Evolutionary conservation across 2,888 invertebrate species (phyloP).

Genomic region (Epinotia brunnichana): DNA sequence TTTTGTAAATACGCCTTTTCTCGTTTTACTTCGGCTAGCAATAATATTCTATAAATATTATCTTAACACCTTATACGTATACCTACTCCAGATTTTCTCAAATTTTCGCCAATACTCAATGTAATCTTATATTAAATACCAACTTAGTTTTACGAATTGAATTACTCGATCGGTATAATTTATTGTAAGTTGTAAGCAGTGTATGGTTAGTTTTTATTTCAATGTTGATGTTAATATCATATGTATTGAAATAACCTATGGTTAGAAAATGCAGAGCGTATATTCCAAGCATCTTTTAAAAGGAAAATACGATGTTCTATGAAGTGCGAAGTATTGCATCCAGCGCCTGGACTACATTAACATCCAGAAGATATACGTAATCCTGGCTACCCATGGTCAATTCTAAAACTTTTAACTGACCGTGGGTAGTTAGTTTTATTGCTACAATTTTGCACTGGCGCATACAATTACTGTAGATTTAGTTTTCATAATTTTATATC

Average conservation of each 20-base stretch:
- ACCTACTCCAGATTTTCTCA: conserved; percentile 33
- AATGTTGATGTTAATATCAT: conserved; percentile 3
- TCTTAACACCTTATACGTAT: conserved; percentile 39
- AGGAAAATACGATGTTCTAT: conserved; percentile 9
- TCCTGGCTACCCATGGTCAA: not conserved
- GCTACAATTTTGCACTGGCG: not conserved
- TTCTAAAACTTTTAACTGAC: not conserved
- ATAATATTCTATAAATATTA: conserved; percentile 28
- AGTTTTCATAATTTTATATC: conserved; percentile 47
- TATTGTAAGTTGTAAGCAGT: conserved; percentile 41
- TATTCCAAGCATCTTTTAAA: not conserved
- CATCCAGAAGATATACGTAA: not conserved
- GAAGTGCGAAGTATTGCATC: conserved; percentile 4
- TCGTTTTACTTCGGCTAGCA: not conserved
- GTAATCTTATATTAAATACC: conserved; percentile 44
- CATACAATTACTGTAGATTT: conserved; percentile 26
- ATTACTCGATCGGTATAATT: conserved; percentile 43
- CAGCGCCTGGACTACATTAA: conserved; percentile 19
- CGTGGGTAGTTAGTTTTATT: not conserved
- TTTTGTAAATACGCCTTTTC: conserved; percentile 21
- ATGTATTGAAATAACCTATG: conserved; percentile 11
- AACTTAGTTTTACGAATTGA: conserved; percentile 39
- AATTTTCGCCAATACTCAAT: conserved; percentile 49
- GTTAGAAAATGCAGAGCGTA: not conserved
- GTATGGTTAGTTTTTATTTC: conserved; percentile 21